Evolutionary conservation across 2,888 invertebrate genomes (phyloP).

Genomic region (Matsumyia berberina): DNA sequence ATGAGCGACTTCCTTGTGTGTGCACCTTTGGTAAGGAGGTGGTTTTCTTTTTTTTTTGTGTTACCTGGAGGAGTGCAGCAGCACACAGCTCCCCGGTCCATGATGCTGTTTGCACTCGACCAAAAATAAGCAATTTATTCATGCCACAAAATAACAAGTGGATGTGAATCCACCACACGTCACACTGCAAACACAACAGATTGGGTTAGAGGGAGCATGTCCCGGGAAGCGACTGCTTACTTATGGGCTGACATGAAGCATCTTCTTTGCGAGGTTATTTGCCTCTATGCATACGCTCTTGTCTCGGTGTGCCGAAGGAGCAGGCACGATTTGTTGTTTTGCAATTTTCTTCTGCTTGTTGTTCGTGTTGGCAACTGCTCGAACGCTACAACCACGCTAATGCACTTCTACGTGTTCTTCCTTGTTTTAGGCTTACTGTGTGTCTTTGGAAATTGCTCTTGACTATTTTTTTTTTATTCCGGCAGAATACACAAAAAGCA

Average conservation of each 20-base stretch:
- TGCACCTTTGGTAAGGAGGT: slow-evolving; percentile 44
- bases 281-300: slow-evolving; percentile 48
- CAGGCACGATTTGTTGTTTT: slow-evolving; percentile 56
- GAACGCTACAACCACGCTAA: slow-evolving; percentile 49
- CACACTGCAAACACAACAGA: slow-evolving; percentile 17
- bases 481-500: slow-evolving; percentile 38
- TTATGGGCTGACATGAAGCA: slow-evolving; percentile 64
- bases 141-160: slow-evolving; percentile 70
- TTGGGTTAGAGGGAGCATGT: slow-evolving; percentile 49
- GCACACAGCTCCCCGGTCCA: slow-evolving; percentile 16
- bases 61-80: slow-evolving; percentile 13
- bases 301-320: slow-evolving; percentile 40
- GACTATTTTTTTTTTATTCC: slow-evolving; percentile 41
- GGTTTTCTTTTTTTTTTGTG: slow-evolving; percentile 42
- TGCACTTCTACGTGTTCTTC: slow-evolving; percentile 68
- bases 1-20: slow-evolving; percentile 65
- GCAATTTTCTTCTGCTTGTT: slow-evolving; percentile 10
- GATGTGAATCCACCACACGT: slow-evolving; percentile 62
- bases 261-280: slow-evolving; percentile 70
- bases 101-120: slow-evolving; percentile 62
- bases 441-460: slow-evolving; percentile 59
- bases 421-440: slow-evolving; percentile 53
- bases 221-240: slow-evolving; percentile 64
- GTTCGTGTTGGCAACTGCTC: slow-evolving; percentile 18
- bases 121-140: slow-evolving; percentile 74